Base-by-base conservation (phyloP, 1,140 invertebrate species). In the Potamilus streckersoni region DNA sequence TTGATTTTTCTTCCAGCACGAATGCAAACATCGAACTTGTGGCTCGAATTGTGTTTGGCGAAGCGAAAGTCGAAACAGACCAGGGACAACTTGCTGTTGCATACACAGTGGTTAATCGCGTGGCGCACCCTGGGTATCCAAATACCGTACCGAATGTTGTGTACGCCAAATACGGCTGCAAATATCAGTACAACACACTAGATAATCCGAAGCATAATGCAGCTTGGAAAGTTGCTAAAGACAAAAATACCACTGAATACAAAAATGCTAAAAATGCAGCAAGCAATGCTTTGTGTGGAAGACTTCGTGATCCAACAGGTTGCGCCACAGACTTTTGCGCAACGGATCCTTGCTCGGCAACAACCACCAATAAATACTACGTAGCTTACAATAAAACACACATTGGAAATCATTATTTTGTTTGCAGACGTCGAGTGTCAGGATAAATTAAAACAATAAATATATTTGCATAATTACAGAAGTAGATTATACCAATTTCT, bases 11-110 rank as follows among this genome's bases (percentile, higher is more conserved):
- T 64, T 64, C 13, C 62, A 64, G 62, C 31, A 31, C 20, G 14
- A 19, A 64, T 64, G 20, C 62, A 14, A 64, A 31, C 38, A 49
- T 67, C n/a, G 57, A 70, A 27, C n/a, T 55, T 19, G 38, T 70
- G n/a, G 68, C 49, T 20, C 68, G 68, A n/a, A 57, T 70, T 57
- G 68, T 70, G 56, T 70, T 70, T 31, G 68, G 68, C 19, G 68
- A 70, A 55, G 38, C 68, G 49, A 15, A 17, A 31, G 68, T 57
- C 14, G 68, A 70, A 56, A 1, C 68, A n/a, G 31, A 15, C 68
- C n/a, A 13, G 38, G 68, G 68, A 19, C 68, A 60, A 58, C 68
- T 70, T n/a, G 68, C 68, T n/a, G 68, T 70, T 3, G 68, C 68
- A n/a, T 70, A 70, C 68, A 16, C n/a, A 2, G 57, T 70, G 49